Base-by-base conservation (phyloP, 2,888 invertebrate genomes). In the Lasioglossum marginatum region DNA sequence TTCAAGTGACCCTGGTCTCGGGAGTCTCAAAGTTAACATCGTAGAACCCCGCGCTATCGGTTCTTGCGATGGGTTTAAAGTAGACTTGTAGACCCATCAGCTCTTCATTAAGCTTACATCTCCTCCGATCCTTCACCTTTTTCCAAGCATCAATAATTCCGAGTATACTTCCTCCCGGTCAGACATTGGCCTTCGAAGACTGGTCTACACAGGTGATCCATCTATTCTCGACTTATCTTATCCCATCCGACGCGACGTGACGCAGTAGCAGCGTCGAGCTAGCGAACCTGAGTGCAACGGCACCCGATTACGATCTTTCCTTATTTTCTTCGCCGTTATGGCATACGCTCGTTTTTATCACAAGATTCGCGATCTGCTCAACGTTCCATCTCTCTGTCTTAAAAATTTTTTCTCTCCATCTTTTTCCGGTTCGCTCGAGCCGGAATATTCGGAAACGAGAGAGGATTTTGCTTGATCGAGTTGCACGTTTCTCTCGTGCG, bases 221-320 rank as follows among this genome's bases (percentile, higher is more conserved):
- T 60, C 73, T 60, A 85, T 84, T 74, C 60, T 52, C 37, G 73
- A 63, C 52, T 68, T 60, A 85, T 85, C 77, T 80, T 68, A 71
- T 77, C 77, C 66, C 40, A 73, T 79, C 77, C 37, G 73, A 34
- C 27, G 27, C 37, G 77, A 31, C 27, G 27, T 0, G 63, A 48
- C 74, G 70, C 31, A 43, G 34, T 8, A 23, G 77, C 77, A 48
- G 5, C 68, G 68, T 52, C 77, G 52, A 48, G 16, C 74, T 57
- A 27, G 76, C 16, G 80, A 85, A 77, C 73, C 43, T 48, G 85
- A 77, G 73, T 77, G 84, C 85, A 84, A 84, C 77, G 52, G 60
- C 84, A 85, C 79, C 60, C 77, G 83, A 83, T 85, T 80, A 85
- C 85, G 60, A 70, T 84, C 77, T 77, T 45, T 75, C 68, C 80